These are phyloP conservation scores for Papilio xuthus DNA, from an alignment of 1,140 invertebrate species.

Conservation along the genomic window DNA sequence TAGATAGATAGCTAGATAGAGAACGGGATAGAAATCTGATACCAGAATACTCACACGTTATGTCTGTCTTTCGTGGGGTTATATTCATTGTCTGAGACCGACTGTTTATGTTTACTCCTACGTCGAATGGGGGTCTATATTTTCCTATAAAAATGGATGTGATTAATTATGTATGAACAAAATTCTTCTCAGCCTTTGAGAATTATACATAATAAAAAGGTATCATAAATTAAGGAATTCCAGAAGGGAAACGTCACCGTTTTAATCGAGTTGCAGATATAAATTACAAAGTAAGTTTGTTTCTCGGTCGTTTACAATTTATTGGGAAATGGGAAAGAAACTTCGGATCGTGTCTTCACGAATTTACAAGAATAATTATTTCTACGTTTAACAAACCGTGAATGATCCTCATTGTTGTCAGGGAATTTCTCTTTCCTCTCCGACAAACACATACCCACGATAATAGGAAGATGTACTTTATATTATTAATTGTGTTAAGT, in stretches of 20 bases:
- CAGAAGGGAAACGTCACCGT: neutral
- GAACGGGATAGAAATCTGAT: too few relatives aligned
- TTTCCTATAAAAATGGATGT: too few relatives aligned
- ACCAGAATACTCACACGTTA: too few relatives aligned
- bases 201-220: neutral
- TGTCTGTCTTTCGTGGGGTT: too few relatives aligned
- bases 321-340: conserved; percentile 11
- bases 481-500: too few relatives aligned
- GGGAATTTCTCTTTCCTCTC: neutral
- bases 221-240: neutral
- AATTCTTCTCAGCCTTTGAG: neutral
- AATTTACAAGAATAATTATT: conserved; percentile 26
- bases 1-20: too few relatives aligned
- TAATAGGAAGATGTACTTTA: neutral
- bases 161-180: neutral
- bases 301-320: conserved; percentile 11
- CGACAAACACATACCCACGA: neutral
- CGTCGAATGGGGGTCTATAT: too few relatives aligned
- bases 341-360: neutral
- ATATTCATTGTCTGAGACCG: too few relatives aligned
- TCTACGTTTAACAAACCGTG: neutral
- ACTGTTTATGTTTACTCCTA: too few relatives aligned
- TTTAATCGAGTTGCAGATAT: conserved; percentile 23
- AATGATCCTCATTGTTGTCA: neutral
- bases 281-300: conserved; percentile 29